Conservation (phyloP, 2,888 invertebrate species). For the Eupithecia inturbata region DNA sequence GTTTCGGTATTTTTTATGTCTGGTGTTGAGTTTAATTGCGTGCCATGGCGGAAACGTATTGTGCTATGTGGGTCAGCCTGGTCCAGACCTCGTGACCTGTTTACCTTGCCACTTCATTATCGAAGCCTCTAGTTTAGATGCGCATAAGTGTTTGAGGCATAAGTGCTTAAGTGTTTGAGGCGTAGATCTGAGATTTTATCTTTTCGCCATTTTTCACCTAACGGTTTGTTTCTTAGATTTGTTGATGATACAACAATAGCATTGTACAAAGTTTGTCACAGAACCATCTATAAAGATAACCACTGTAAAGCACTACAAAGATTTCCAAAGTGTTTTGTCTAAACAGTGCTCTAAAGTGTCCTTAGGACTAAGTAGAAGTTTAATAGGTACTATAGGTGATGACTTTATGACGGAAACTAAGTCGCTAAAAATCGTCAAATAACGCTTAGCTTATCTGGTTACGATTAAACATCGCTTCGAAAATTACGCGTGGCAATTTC, state of each 20-base stretch:
- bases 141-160: background rate
- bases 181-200: background rate
- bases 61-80: slow-evolving; percentile 76
- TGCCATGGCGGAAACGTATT: slow-evolving; percentile 77
- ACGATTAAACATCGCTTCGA: background rate
- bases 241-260: no score
- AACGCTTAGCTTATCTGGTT: background rate
- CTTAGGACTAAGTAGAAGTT: background rate
- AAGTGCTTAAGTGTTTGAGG: no score
- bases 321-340: background rate
- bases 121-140: slow-evolving; percentile 16
- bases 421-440: background rate
- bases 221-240: no score
- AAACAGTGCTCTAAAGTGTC: background rate
- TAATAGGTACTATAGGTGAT: background rate
- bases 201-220: no score
- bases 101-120: slow-evolving; percentile 63
- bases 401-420: background rate
- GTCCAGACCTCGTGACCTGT: slow-evolving; percentile 65
- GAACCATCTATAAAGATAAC: background rate
- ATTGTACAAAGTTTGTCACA: no score
- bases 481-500: background rate
- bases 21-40: slow-evolving; percentile 81
- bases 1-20: slow-evolving; percentile 84
- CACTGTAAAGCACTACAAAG: no score